Conservation (phyloP, 2,797 vertebrate genomes). For the Enteromius treurensis region DNA sequence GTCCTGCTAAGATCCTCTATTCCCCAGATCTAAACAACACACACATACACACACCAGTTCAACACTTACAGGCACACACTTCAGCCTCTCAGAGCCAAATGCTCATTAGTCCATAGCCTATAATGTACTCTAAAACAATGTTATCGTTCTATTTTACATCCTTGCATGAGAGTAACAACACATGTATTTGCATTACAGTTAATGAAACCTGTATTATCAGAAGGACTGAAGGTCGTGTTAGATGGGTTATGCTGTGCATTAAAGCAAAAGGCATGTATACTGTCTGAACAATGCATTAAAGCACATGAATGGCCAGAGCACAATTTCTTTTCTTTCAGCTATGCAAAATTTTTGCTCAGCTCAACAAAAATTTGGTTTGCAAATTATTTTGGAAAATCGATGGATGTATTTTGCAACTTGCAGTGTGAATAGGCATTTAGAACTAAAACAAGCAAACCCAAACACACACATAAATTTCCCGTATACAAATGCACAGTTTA, state of each 20-base stretch:
- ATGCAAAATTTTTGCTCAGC: constrained; percentile 9
- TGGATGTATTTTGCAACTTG: neutral
- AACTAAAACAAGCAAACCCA: neutral
- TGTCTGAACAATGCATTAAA: neutral
- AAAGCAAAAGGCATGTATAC: neutral
- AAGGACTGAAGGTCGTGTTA: neutral
- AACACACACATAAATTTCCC: neutral
- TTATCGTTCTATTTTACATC: neutral
- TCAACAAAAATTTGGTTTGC: constrained; percentile 2
- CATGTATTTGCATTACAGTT: neutral
- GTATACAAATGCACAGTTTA: neutral
- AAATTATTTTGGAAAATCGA: neutral
- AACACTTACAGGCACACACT: neutral
- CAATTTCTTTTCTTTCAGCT: constrained; percentile 32
- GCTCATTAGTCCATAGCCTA: neutral
- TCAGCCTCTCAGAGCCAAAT: neutral
- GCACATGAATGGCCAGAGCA: neutral
- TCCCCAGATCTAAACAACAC: neutral
- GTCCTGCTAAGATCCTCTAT: neutral
- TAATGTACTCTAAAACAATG: neutral
- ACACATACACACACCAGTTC: constrained; percentile 9
- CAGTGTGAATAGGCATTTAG: neutral
- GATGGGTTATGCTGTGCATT: constrained; percentile 1
- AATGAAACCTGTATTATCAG: neutral
- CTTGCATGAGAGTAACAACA: neutral